phyloP scores from a whole-genome alignment of 2,888 invertebrate species.

The Pachliopta kotzebuea region DNA sequence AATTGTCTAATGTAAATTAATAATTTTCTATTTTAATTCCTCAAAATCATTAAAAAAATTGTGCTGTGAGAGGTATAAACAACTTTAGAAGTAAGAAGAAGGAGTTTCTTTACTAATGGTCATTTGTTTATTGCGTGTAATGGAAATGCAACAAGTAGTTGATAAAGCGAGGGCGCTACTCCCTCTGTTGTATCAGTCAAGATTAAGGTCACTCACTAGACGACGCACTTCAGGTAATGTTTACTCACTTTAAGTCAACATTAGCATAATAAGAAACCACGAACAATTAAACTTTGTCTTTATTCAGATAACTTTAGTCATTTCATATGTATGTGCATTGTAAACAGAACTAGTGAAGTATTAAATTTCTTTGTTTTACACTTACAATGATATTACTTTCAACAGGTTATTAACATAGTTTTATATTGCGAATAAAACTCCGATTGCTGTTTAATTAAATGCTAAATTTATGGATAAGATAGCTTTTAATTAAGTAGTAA shows the following conservation, averaged over 20 bases:
- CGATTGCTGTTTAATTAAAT: too few relatives aligned
- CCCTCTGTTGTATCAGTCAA: constrained; percentile 70
- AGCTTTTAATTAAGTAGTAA: too few relatives aligned
- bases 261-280: background rate
- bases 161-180: constrained; percentile 63
- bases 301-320: background rate
- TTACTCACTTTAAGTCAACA: constrained; percentile 27
- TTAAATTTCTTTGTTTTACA: too few relatives aligned
- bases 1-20: background rate
- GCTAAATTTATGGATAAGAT: too few relatives aligned
- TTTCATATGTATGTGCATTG: background rate
- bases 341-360: too few relatives aligned
- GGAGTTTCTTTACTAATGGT: background rate
- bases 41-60: too few relatives aligned
- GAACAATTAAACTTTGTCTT: background rate
- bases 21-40: too few relatives aligned
- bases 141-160: constrained; percentile 51
- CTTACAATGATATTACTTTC: too few relatives aligned
- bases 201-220: constrained; percentile 68
- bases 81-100: background rate
- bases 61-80: background rate
- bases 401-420: too few relatives aligned
- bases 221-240: constrained; percentile 36
- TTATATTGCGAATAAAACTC: too few relatives aligned
- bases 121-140: constrained; percentile 10